Evolutionary conservation across 2,113 vertebrate genomes (phyloP), one percentile per base, ranked within the genome.

Genomic region (Heterocephalus glaber): DNA sequence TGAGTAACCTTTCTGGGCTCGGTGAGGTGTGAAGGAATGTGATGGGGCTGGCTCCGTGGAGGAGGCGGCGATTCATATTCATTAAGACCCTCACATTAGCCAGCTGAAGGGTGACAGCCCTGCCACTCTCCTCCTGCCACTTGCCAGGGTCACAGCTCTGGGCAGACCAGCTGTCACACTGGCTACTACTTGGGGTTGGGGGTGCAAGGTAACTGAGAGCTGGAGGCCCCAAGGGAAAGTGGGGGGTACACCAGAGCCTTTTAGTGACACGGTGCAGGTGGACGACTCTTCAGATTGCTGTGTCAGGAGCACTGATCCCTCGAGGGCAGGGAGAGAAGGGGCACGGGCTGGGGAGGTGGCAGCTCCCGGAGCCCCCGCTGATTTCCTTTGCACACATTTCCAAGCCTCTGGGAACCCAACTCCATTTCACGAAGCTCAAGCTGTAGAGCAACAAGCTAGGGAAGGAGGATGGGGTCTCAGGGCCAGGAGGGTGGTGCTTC

Each of bases 51-150:
- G 97, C 98, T 97, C 68, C 76, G 82, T 93, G 98, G 94, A 98
- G 98, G 99, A 99, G 97, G 98, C 97, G 98, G 83, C 90, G 98
- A 99, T 99, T 99, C 99, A 98, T 98, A 99, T 99, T 99, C 98
- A 99, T 99, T 98, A 99, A 98, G 96, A 95, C 79, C 87, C 96
- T 17, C 28, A 68, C 98, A 97, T 98, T 98, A 98, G 98, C 98
- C 95, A 86, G 96, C 97, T 96, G 95, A 96, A 96, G 92, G 28
- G 95, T 96, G 98, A 97, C 97, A 97, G 61, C 94, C 87, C 92
- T 63, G 82, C 90, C 56, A 2, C 90, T 97, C 92, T 92, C 79
- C 80, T 82, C 97, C 66, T 14, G 12, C 54, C 10, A 14, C 85
- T 96, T 96, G 97, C 97, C 97, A 76, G 95, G 92, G 92, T 97